These are phyloP conservation scores for Lepisosteus oculatus DNA, from an alignment of 2,113 vertebrate genomes.

Conservation along the genomic window DNA sequence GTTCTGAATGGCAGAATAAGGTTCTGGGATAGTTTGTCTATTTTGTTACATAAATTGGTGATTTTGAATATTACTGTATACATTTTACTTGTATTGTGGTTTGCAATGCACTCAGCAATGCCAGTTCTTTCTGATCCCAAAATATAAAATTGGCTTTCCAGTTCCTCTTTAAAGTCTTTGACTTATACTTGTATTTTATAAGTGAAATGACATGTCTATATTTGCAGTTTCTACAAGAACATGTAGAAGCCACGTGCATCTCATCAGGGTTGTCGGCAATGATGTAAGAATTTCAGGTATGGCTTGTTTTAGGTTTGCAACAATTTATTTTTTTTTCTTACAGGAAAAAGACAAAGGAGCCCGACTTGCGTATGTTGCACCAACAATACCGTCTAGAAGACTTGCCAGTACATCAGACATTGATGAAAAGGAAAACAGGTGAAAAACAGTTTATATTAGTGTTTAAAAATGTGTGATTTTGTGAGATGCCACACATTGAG, in stretches of 20 bases:
- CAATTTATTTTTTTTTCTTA: background rate
- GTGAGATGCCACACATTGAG: background rate
- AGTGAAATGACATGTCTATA: no score
- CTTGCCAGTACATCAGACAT: slow-evolving; percentile 92
- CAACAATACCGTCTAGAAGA: slow-evolving; percentile 85
- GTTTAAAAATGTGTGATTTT: background rate
- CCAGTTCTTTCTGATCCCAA: no score
- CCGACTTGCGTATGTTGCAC: slow-evolving; percentile 87
- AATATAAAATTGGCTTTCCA: no score
- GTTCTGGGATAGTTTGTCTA: no score
- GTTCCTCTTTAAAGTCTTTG: no score
- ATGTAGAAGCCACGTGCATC: background rate
- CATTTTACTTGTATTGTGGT: no score
- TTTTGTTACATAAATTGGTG: no score
- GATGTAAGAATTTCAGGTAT: background rate
- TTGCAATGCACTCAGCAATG: no score
- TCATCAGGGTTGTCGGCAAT: background rate
- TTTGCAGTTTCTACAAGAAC: no score
- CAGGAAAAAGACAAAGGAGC: slow-evolving; percentile 94
- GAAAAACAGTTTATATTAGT: slow-evolving; percentile 14
- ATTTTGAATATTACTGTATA: no score
- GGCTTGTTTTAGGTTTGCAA: background rate
- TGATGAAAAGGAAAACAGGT: slow-evolving; percentile 98
- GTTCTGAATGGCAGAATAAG: no score
- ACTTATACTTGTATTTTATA: no score